Conservation (phyloP, 2,113 vertebrate species). For the Galemys pyrenaicus region DNA sequence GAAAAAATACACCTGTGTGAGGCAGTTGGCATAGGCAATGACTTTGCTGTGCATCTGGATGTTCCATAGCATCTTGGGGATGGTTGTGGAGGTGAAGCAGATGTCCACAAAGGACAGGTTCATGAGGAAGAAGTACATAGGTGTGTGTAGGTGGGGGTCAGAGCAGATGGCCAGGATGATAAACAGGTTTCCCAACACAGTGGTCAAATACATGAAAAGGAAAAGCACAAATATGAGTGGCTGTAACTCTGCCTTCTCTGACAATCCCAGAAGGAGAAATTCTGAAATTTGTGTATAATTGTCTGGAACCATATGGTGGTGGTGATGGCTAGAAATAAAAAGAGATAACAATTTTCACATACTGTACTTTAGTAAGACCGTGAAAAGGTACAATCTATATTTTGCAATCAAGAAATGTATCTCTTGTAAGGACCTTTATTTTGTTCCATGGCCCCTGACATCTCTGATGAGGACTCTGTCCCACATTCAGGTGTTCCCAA, state of each 20-base stretch:
- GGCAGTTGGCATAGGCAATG: background rate
- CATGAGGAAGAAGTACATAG: background rate
- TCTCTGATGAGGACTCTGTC: too few species aligned
- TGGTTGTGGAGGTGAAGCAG: background rate
- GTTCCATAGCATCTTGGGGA: background rate
- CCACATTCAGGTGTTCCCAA: too few species aligned
- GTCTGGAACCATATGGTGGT: background rate
- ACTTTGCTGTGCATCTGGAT: background rate
- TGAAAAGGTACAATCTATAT: too few species aligned
- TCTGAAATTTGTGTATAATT: background rate
- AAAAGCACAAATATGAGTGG: background rate
- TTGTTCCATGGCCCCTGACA: too few species aligned
- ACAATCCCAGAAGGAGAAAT: slow-evolving; percentile 54
- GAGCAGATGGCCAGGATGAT: background rate
- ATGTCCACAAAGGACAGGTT: background rate
- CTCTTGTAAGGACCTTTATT: too few species aligned
- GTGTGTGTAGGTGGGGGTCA: background rate
- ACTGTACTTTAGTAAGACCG: too few species aligned
- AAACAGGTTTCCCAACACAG: background rate
- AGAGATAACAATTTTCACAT: too few species aligned
- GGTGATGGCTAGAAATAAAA: background rate
- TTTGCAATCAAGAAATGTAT: too few species aligned
- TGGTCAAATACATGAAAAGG: background rate
- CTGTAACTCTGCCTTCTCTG: background rate
- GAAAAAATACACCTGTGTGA: background rate